Evolutionary conservation across 2,888 invertebrate species (phyloP), one percentile per base, ranked within the genome.

Genomic region (Polymixis flavicincta): DNA sequence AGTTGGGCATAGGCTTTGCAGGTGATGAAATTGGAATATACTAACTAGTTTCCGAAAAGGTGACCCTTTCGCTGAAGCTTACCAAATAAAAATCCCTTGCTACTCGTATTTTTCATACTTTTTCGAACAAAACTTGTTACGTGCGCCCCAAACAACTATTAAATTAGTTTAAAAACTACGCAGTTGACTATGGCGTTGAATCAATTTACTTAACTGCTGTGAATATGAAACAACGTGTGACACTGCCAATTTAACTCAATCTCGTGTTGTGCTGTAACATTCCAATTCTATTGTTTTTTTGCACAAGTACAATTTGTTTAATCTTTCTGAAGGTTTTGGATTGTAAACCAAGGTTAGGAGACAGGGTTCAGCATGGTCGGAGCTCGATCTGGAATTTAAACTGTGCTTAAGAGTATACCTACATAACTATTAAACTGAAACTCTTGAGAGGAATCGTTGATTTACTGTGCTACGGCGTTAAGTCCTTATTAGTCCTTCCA

Each of bases 181-280:
- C 50, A 54, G 60, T 66, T 66, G 71, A 37, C 60, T 28, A 54
- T 57, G 64, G 80, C 60, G 81, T 76, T 84, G 57, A 84, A 81
- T 77, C 70, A 83, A 84, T 84, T 84, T 81, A 70, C 77, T 64
- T 50, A 77, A 57, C 76, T 71, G 60, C 48, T 32, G 66, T 67
- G 76, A 67, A 64, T 63, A 61, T 80, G 57, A 63, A 85, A 73
- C 69, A 73, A 63, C 19, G 37, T 69, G 65, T 84, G 82, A 81
- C 84, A 77, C 28, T 54, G 25, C 13, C 70, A 50, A 54, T 80
- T 80, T 70, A 76, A 83, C 74, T 70, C 48, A 61, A 57, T 61
- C 59, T 63, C 59, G 14, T 60, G 63, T 83, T 66, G 65, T 17
- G 37, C 28, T 28, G 42, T 25, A 28, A 32, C 61, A 67, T 25